These are phyloP conservation scores for Acanthopleura granulata DNA, from an alignment of 2,888 invertebrate species.

Conservation along the genomic window DNA sequence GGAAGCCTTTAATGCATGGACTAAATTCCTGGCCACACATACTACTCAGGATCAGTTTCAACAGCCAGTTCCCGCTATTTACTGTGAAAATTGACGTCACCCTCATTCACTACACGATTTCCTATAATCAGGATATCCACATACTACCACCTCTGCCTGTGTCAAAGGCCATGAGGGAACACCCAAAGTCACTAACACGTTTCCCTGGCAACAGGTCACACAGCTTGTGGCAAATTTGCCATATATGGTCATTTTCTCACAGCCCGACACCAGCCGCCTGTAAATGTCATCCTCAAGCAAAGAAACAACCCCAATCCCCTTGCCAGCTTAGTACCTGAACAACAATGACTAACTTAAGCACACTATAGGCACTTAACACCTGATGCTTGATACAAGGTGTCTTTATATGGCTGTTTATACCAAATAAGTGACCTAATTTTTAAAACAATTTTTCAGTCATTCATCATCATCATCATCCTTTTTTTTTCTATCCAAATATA, in stretches of 20 bases:
- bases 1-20: too few species aligned
- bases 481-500: too few species aligned
- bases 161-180: not conserved
- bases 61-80: not conserved
- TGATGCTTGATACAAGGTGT: too few species aligned
- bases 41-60: too few species aligned
- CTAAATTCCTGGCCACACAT: too few species aligned
- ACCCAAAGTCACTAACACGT: not conserved
- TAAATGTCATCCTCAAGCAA: not conserved
- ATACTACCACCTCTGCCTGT: not conserved
- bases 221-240: constrained; percentile 8
- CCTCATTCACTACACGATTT: not conserved
- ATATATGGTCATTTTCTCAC: constrained; percentile 12
- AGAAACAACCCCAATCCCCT: not conserved
- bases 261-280: not conserved
- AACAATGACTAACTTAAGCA: too few species aligned
- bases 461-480: too few species aligned
- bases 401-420: too few species aligned
- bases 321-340: too few species aligned
- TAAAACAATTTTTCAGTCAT: too few species aligned
- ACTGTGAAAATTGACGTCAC: not conserved
- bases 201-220: constrained; percentile 5
- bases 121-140: not conserved
- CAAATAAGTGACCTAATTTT: too few species aligned
- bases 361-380: too few species aligned